Evolutionary conservation across 2,797 vertebrate genomes (phyloP).

Genomic region (Notolabrus celidotus): DNA sequence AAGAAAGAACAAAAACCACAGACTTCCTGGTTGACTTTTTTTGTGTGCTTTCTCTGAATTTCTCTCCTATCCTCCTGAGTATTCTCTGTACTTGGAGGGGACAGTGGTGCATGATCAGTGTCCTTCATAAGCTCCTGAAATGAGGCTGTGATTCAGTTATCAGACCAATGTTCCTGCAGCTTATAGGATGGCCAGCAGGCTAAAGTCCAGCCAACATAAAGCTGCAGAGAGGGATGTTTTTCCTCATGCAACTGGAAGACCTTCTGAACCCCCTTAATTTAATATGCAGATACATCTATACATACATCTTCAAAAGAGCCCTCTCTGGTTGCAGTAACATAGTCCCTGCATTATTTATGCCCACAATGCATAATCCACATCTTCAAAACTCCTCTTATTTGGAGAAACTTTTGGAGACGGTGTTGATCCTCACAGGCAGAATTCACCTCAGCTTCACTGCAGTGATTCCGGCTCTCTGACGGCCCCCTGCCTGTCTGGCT

Average conservation of each 20-base stretch:
- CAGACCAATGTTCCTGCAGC: not conserved
- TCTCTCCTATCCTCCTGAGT: not conserved
- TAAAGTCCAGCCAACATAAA: not conserved
- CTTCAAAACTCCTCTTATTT: constrained; percentile 16
- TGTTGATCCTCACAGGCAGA: constrained; percentile 29
- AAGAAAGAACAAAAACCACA: not conserved
- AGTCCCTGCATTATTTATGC: constrained; percentile 55
- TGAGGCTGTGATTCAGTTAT: not conserved
- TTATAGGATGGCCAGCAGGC: not conserved
- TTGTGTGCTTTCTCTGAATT: too few species aligned
- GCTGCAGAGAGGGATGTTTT: not conserved
- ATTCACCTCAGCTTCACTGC: constrained; percentile 29
- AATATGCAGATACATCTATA: not conserved
- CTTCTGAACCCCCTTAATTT: not conserved
- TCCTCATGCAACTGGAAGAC: not conserved
- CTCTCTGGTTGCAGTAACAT: constrained; percentile 17
- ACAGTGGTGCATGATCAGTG: constrained; percentile 6
- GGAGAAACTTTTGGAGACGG: constrained; percentile 4
- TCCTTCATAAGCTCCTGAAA: constrained; percentile 3
- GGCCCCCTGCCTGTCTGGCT: constrained; percentile 15
- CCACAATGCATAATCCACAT: constrained; percentile 33
- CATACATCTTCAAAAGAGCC: constrained; percentile 14
- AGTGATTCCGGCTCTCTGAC: not conserved
- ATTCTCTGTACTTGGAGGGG: not conserved
- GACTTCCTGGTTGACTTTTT: not conserved